These are phyloP conservation scores for Equus quagga DNA, from an alignment of 2,113 vertebrate genomes.

Conservation along the genomic window DNA sequence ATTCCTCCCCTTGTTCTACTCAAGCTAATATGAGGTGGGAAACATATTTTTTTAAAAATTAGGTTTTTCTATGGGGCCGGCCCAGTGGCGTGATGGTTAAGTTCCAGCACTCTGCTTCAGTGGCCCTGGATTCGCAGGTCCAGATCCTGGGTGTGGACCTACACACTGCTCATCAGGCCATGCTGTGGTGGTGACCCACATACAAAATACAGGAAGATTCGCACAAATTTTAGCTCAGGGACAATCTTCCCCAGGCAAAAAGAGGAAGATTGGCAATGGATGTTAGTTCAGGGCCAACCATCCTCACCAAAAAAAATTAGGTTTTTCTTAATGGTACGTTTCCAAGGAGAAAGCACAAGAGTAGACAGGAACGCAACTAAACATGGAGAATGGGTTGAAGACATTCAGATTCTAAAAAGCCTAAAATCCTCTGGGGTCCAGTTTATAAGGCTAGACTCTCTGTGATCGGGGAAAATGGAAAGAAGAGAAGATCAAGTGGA, in stretches of 20 bases:
- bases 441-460: not conserved
- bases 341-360: not conserved
- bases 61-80: not conserved
- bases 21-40: not conserved
- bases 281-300: too few relatives aligned
- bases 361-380: not conserved
- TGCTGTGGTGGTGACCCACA: too few relatives aligned
- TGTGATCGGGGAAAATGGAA: not conserved
- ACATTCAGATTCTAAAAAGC: not conserved
- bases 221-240: too few relatives aligned
- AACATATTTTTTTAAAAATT: not conserved
- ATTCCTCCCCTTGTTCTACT: not conserved
- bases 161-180: too few relatives aligned
- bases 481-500: not conserved
- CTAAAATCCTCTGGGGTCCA: not conserved
- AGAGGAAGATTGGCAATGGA: too few relatives aligned
- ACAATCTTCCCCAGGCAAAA: too few relatives aligned
- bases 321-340: not conserved
- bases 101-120: too few relatives aligned
- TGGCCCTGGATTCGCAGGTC: too few relatives aligned
- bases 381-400: not conserved
- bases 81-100: too few relatives aligned
- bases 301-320: too few relatives aligned
- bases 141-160: too few relatives aligned
- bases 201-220: too few relatives aligned